phyloP scores from a whole-genome alignment of 53 echinoderm and acorn worm genomes.

The Antedon mediterranea region DNA sequence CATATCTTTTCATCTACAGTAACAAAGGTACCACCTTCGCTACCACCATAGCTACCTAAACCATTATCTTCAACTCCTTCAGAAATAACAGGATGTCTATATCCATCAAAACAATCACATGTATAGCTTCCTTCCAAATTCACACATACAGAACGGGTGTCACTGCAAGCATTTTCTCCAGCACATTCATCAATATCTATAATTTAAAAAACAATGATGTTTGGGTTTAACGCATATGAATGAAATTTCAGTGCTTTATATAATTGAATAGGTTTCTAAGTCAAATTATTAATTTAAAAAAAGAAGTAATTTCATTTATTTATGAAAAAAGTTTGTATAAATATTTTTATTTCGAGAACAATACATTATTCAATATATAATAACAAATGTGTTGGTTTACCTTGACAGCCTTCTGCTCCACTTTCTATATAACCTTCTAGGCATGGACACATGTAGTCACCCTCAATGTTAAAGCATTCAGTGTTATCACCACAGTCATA shows the following conservation, averaged over 20 bases:
- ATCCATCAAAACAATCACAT: not conserved
- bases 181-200: conserved; percentile 23
- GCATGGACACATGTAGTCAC: conserved; percentile 8
- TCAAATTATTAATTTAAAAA: too few relatives aligned
- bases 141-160: not conserved
- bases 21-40: not conserved
- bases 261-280: too few relatives aligned
- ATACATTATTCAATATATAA: not conserved
- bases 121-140: not conserved
- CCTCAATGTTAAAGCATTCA: conserved; percentile 3
- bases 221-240: too few relatives aligned
- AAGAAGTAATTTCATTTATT: too few relatives aligned
- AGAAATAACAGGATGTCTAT: not conserved
- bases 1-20: not conserved
- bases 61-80: not conserved
- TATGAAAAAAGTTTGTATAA: too few relatives aligned
- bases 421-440: conserved; percentile 3
- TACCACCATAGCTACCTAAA: not conserved
- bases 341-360: too few relatives aligned
- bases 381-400: not conserved
- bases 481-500: not conserved
- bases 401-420: conserved; percentile 5
- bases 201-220: not conserved
- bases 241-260: too few relatives aligned
- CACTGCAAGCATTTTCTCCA: not conserved